Percentiles rank a stretch among this genome's conserved stretches.
These are phyloP conservation scores for Lepidocyrtinus sp. DNA, from an alignment of 2,888 invertebrate species.

Conservation along the genomic window DNA sequence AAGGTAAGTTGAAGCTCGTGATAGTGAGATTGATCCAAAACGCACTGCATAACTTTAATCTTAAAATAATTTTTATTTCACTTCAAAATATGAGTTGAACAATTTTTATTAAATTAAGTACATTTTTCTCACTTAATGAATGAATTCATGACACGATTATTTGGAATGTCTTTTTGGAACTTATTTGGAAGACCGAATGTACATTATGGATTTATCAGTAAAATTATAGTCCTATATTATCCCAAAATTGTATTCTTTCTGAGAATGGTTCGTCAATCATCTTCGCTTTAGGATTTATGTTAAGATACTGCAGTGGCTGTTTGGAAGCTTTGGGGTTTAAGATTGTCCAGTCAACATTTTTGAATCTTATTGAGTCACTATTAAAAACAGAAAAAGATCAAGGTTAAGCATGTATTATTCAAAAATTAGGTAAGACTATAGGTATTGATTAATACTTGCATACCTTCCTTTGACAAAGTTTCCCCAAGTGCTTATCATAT, in stretches of 20 bases:
- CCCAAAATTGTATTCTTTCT: conserved; percentile 57
- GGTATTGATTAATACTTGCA: background rate
- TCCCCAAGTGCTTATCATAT: conserved; percentile 51
- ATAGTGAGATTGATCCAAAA: too few species aligned
- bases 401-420: background rate
- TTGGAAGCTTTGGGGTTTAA: conserved; percentile 21
- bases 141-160: too few species aligned
- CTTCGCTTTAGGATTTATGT: conserved; percentile 38
- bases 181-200: too few species aligned
- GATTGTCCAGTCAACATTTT: conserved; percentile 43
- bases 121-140: too few species aligned
- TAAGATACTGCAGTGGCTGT: conserved; percentile 41
- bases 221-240: conserved; percentile 33
- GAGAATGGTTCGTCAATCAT: conserved; percentile 60
- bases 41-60: too few species aligned
- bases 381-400: background rate
- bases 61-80: too few species aligned
- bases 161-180: too few species aligned
- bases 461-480: conserved; percentile 57
- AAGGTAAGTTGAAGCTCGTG: too few species aligned
- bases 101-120: too few species aligned
- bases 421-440: background rate
- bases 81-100: too few species aligned
- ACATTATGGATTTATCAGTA: too few species aligned
- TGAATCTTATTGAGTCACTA: conserved; percentile 41